These are phyloP conservation scores for Brachypalpus laphriformis DNA, from an alignment of 2,888 invertebrate species.

Conservation along the genomic window DNA sequence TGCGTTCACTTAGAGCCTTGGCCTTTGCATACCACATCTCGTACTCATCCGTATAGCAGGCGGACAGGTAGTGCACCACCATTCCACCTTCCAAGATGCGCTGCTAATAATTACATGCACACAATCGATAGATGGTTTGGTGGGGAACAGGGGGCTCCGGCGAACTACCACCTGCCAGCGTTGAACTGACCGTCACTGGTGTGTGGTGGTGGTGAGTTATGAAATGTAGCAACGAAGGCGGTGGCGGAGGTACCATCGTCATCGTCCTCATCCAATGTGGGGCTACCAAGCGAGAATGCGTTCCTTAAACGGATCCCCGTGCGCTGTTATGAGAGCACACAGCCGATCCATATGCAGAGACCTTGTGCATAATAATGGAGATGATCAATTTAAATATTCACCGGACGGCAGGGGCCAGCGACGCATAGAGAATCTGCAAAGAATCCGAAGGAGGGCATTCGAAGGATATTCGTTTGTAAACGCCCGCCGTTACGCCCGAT, in stretches of 20 bases:
- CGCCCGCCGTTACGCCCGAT: slow-evolving; percentile 74
- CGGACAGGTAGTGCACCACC: slow-evolving; percentile 73
- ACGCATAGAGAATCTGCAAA: slow-evolving; percentile 58
- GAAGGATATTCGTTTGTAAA: slow-evolving; percentile 74
- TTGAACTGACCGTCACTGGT: slow-evolving; percentile 51
- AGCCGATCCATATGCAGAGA: slow-evolving; percentile 48
- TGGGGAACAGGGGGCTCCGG: not conserved
- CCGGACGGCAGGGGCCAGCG: slow-evolving; percentile 20
- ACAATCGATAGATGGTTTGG: slow-evolving; percentile 20
- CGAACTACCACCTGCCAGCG: slow-evolving; percentile 64
- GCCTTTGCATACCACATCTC: slow-evolving; percentile 71
- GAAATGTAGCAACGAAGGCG: slow-evolving; percentile 71
- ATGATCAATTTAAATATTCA: slow-evolving; percentile 82
- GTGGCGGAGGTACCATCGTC: slow-evolving; percentile 55
- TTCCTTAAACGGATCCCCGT: slow-evolving; percentile 15
- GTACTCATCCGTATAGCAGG: slow-evolving; percentile 52
- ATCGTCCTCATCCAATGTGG: slow-evolving; percentile 58
- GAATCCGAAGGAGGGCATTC: slow-evolving; percentile 68
- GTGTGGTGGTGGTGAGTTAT: slow-evolving; percentile 59
- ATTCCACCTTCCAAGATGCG: slow-evolving; percentile 71
- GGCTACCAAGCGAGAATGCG: slow-evolving; percentile 41
- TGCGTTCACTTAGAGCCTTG: slow-evolving; percentile 60
- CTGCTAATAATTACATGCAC: slow-evolving; percentile 75
- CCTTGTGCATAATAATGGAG: slow-evolving; percentile 78
- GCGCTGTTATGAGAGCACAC: slow-evolving; percentile 25